Base-by-base conservation (phyloP, 1,140 invertebrate genomes). In the Schmidtea mediterranea region DNA sequence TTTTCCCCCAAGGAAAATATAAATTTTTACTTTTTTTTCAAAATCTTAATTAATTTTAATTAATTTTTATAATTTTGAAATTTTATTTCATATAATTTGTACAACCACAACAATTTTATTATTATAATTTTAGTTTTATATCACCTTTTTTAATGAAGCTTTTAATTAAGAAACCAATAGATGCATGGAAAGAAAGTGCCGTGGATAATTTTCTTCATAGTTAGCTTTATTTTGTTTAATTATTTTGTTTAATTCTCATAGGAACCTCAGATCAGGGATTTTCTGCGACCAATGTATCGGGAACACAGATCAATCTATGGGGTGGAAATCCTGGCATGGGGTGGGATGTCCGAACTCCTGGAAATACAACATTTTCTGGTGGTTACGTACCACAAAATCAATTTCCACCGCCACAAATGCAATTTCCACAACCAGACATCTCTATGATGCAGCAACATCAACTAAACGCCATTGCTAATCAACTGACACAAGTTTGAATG, bases 301-400 rank as follows among this genome's bases (percentile, higher is more conserved):
- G 65, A 1, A 67, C 65, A 10, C 65, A 67, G 56, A 62, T 67
- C 36, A 67, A 67, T 55, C 56, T 65, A 8, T 67, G 61, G 61
- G 65, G 65, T n/a, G 57, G 40, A 19, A 1, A 53, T 55, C 12
- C 36, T 36, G 2, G 40, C 3, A 19, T 41, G 18, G 40, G 40
- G 3, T 41, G 40, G 40, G 40, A 41, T 19, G 40, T 41, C 3
- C 40, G 40, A 19, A 41, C 40, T 23, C 40, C 40, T 6, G 22
- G 22, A 6, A 23, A 41, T 41, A 23, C 22, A 5, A 41, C 18
- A 19, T 41, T 41, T 12, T 23, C 18, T 23, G 40, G 40, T 12
- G 12, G 40, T 23, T 41, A 19, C 12, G 40, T 12, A 41, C 40
- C 40, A 23, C 40, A 41, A 23, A 23, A 19, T 19, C 40, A 41